Base-by-base conservation (phyloP, 2,797 vertebrate species). In the Poliocrania exsul region DNA sequence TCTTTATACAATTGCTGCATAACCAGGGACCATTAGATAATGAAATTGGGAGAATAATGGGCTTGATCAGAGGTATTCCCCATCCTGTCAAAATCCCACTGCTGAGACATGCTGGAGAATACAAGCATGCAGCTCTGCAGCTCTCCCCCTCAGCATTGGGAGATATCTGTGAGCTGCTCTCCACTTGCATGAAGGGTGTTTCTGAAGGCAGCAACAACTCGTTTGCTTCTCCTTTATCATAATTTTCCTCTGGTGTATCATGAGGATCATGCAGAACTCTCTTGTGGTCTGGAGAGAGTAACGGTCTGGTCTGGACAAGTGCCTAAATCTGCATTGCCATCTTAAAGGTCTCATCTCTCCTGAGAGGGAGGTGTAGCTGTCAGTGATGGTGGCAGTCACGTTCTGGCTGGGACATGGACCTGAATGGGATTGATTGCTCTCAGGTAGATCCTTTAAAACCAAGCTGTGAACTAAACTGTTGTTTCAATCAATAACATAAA, bases 401-500 rank as follows among this genome's bases (percentile, higher is more conserved):
- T 21, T 3, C 24, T 0, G 6, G 16, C 46, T 85, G 86, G 61
- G 71, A 91, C 49, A 87, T 56, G 51, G 78, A 82, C 69, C 91
- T 51, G 69, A 74, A 19, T 2, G 0, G 57, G 40, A 58, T 60
- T 71, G 85, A 86, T 79, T 72, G 69, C 47, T 92, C 82, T 65
- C 69, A 28, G 80, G 82, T 4, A 79, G 80, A 83, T 60, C 11
- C 77, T 91, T 69, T 87, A 94, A 81, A 88, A 40, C 54, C 28
- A 9, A 94, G 77, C 47, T 31, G 67, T 51, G 73, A 90, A 31
- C 84, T 96, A 77, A 95, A 86, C 40, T 83, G 38, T 50, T 53
- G 47, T 90, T 96, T 85, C 86, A 91, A 73, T 90, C 94, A 92
- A 93, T 92, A 93, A 78, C 94, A 80, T 33, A 95, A 97, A 96